Percentiles rank a stretch among this genome's conserved stretches.
These are phyloP conservation scores for Mormyrus iriodes DNA, from an alignment of 2,113 vertebrate species.

Conservation along the genomic window DNA sequence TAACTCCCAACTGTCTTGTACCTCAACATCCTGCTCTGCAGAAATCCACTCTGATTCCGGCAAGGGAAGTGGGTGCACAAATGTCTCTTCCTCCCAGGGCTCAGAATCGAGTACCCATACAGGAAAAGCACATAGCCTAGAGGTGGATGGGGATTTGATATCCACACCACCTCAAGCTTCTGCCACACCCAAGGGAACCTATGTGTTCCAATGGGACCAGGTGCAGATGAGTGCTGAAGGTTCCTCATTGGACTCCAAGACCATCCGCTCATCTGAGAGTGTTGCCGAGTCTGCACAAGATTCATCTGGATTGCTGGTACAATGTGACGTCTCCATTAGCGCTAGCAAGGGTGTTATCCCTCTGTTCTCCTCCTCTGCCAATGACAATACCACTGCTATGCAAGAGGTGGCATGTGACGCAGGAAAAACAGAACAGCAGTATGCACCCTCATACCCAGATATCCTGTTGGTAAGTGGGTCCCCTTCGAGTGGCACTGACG, in stretches of 20 bases:
- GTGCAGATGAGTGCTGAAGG: slow-evolving; percentile 55
- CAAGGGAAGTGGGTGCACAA: neutral
- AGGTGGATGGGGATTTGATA: neutral
- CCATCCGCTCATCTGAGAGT: slow-evolving; percentile 44
- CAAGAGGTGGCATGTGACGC: neutral
- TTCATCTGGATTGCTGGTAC: slow-evolving; percentile 44
- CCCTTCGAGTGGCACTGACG: slow-evolving; percentile 2
- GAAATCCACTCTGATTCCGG: slow-evolving; percentile 23
- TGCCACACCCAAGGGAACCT: slow-evolving; percentile 40
- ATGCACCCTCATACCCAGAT: slow-evolving; percentile 46
- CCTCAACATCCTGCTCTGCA: neutral
- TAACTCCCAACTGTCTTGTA: slow-evolving; percentile 1
- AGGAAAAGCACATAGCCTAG: neutral
- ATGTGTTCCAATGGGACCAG: slow-evolving; percentile 59
- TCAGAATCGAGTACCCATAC: neutral
- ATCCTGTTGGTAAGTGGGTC: slow-evolving; percentile 35
- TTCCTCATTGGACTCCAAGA: slow-evolving; percentile 34
- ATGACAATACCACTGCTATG: slow-evolving; percentile 18
- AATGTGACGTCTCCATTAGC: slow-evolving; percentile 29
- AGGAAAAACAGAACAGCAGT: slow-evolving; percentile 25
- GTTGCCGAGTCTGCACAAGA: slow-evolving; percentile 39
- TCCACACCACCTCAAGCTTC: neutral
- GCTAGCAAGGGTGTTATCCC: slow-evolving; percentile 19
- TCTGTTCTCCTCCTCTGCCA: slow-evolving; percentile 27
- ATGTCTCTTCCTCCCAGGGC: neutral